phyloP scores from a whole-genome alignment of 2,888 invertebrate species.

The Philaethria dido region DNA sequence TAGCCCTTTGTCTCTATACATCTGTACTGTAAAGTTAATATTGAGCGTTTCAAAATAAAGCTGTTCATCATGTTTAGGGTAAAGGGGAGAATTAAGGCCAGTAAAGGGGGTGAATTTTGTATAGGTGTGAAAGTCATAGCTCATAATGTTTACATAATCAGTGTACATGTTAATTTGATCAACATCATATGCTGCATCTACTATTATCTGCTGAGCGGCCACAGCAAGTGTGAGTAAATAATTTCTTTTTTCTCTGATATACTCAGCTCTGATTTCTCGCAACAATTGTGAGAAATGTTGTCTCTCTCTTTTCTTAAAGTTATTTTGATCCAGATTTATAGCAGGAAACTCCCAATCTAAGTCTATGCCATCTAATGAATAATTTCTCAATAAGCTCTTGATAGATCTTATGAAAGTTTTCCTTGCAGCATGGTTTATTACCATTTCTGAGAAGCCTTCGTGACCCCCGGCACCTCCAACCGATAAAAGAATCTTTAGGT shows the following conservation, averaged over 20 bases:
- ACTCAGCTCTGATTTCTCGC: constrained; percentile 88
- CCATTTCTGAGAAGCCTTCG: constrained; percentile 88
- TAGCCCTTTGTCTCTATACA: constrained; percentile 91
- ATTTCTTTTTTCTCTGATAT: constrained; percentile 82
- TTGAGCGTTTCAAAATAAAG: constrained; percentile 89
- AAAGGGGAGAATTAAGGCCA: constrained; percentile 93
- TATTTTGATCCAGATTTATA: constrained; percentile 60
- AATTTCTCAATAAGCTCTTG: constrained; percentile 77
- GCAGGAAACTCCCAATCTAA: constrained; percentile 95
- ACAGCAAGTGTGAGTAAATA: constrained; percentile 90
- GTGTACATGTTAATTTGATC: constrained; percentile 90
- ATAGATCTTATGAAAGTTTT: constrained; percentile 85
- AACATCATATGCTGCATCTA: constrained; percentile 91
- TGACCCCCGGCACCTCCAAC: constrained; percentile 86
- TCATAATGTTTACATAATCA: constrained; percentile 95
- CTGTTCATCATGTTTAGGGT: constrained; percentile 83
- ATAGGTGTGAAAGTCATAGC: constrained; percentile 94
- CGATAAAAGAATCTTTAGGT: constrained; percentile 90
- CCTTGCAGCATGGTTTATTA: constrained; percentile 87
- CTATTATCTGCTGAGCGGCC: constrained; percentile 90
- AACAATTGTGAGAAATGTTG: constrained; percentile 90
- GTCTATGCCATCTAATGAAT: constrained; percentile 88
- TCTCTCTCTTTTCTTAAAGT: constrained; percentile 75
- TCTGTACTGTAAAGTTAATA: constrained; percentile 91
- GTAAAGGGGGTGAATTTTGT: constrained; percentile 91